These are phyloP conservation scores for Poecile montanus DNA, from an alignment of 2,797 vertebrate species.

Conservation along the genomic window DNA sequence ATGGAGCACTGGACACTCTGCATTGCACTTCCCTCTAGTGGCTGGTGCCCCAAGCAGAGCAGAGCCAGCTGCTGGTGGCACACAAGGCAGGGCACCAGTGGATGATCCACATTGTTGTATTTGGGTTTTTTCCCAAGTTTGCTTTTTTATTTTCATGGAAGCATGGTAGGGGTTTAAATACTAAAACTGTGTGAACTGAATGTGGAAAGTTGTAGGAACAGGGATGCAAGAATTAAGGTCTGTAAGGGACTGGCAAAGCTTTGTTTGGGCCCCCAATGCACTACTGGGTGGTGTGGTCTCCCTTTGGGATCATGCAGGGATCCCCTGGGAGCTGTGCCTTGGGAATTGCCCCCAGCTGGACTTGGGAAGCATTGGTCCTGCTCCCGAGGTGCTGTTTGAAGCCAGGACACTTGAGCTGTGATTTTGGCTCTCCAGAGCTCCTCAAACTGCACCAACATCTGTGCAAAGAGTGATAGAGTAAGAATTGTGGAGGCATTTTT, in stretches of 20 bases:
- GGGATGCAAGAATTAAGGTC: neutral
- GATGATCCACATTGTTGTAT: rapidly evolving
- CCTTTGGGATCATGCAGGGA: neutral
- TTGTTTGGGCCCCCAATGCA: neutral
- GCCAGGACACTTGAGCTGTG: neutral
- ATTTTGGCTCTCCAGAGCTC: neutral
- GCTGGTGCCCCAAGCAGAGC: neutral
- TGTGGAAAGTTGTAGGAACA: neutral
- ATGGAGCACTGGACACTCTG: neutral
- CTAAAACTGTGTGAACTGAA: neutral
- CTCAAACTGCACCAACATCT: neutral
- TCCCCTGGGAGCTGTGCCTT: neutral
- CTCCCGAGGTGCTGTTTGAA: neutral
- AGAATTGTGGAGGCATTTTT: neutral
- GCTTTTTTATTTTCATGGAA: neutral
- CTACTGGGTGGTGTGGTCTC: neutral
- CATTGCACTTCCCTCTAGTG: neutral
- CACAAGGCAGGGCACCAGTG: neutral
- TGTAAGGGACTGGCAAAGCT: neutral
- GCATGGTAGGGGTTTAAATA: rapidly evolving
- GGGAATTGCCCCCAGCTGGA: neutral
- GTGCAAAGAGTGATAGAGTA: neutral
- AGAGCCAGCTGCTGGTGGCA: neutral
- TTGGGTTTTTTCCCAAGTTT: neutral
- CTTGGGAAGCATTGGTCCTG: neutral